Percentiles rank a stretch among this genome's conserved stretches.
Evolutionary conservation across 2,888 invertebrate species (phyloP).

Genomic region (Coenonympha arcania): DNA sequence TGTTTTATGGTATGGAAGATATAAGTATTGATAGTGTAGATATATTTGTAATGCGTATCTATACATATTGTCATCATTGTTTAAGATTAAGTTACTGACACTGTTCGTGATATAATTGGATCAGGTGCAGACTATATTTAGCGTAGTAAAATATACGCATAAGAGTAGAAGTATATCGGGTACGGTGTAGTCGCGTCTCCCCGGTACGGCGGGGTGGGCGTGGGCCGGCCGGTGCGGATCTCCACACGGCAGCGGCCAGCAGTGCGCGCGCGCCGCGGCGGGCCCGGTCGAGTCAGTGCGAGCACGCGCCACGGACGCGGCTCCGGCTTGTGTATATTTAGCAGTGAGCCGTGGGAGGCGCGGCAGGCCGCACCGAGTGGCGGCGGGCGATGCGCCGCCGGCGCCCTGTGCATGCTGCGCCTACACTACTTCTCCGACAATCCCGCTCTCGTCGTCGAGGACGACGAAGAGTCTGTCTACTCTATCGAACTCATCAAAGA

Average conservation of each 20-base stretch:
- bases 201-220: constrained; percentile 33
- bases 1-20: no score
- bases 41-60: no score
- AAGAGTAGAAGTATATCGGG: constrained; percentile 28
- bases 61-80: constrained; percentile 12
- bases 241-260: constrained; percentile 26
- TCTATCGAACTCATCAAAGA: constrained; percentile 89
- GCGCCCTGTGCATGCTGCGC: constrained; percentile 80
- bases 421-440: constrained; percentile 88
- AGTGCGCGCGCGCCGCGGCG: constrained; percentile 31
- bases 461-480: constrained; percentile 78
- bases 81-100: constrained; percentile 26
- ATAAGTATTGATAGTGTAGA: no score
- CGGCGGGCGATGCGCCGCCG: constrained; percentile 64
- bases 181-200: constrained; percentile 36
- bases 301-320: constrained; percentile 32
- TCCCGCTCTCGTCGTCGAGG: constrained; percentile 78
- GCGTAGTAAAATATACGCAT: constrained; percentile 29
- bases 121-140: constrained; percentile 34
- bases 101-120: constrained; percentile 35
- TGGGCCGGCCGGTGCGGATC: constrained; percentile 30
- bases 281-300: constrained; percentile 32
- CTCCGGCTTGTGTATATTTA: constrained; percentile 57
- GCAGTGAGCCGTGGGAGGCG: constrained; percentile 71
- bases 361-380: constrained; percentile 66